A percentile compares a stretch with the other conserved stretches of the same genome.
These are phyloP conservation scores for Rhizomys pruinosus DNA, from an alignment of 2,113 vertebrate genomes.

Conservation along the genomic window DNA sequence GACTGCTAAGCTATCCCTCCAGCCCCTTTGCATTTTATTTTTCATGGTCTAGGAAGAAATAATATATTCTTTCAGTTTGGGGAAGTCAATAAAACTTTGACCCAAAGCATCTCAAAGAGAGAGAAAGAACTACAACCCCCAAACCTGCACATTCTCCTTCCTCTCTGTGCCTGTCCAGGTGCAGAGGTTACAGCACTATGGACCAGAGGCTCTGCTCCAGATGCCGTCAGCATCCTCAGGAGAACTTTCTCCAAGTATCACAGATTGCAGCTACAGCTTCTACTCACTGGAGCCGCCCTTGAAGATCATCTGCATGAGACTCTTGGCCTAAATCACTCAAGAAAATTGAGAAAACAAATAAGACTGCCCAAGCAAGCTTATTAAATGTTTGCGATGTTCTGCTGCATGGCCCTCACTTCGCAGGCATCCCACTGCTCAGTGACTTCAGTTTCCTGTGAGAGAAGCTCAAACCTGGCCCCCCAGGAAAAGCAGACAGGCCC, in stretches of 20 bases:
- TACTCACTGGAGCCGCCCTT: conserved; percentile 69
- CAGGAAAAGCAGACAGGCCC: conserved; percentile 68
- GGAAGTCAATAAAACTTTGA: not conserved
- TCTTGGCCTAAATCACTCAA: conserved; percentile 81
- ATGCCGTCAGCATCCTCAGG: not conserved
- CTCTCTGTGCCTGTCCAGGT: not conserved
- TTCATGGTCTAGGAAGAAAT: not conserved
- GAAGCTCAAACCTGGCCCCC: conserved; percentile 64
- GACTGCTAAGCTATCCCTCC: too few relatives aligned
- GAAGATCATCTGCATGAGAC: conserved; percentile 84
- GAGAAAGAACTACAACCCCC: not conserved
- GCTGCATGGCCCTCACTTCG: conserved; percentile 72
- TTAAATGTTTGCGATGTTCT: conserved; percentile 85
- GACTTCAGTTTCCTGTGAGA: conserved; percentile 56
- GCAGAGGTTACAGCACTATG: not conserved
- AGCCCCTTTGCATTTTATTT: too few relatives aligned
- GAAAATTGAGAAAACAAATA: conserved; percentile 85
- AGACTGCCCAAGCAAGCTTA: conserved; percentile 84
- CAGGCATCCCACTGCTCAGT: conserved; percentile 69
- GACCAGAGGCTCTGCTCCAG: not conserved
- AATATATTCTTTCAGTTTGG: not conserved
- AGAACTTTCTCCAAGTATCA: conserved; percentile 58
- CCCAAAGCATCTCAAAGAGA: not conserved
- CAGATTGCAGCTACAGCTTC: conserved; percentile 72
- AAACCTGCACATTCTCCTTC: not conserved